A percentile compares a stretch with the other conserved stretches of the same genome.
These are phyloP conservation scores for Ceratothoa steindachneri DNA, from an alignment of 2,888 invertebrate species.

Conservation along the genomic window DNA sequence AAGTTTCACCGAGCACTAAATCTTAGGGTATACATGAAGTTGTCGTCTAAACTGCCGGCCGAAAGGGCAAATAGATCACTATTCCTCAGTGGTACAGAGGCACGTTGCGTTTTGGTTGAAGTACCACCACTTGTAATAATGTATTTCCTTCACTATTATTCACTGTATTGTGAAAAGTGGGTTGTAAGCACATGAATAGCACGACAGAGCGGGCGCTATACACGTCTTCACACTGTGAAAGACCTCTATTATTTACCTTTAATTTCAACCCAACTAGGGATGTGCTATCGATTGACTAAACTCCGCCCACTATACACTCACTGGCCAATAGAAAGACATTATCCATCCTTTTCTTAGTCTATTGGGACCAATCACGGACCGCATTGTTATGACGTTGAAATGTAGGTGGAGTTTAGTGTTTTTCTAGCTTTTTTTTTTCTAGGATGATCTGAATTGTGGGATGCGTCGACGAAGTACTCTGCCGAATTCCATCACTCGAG, in stretches of 20 bases:
- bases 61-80: no score
- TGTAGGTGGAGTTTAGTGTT: conserved; percentile 30
- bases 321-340: conserved; percentile 31
- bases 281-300: conserved; percentile 46
- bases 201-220: conserved; percentile 46
- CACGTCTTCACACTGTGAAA: conserved; percentile 48
- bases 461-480: conserved; percentile 25
- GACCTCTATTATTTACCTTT: conserved; percentile 48
- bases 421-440: conserved; percentile 19
- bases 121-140: conserved; percentile 27
- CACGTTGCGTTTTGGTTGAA: not conserved
- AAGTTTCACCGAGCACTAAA: no score
- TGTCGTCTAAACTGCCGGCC: no score
- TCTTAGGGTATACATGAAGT: no score
- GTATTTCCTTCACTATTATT: conserved; percentile 40
- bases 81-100: not conserved
- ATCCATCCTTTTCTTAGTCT: conserved; percentile 17
- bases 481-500: conserved; percentile 20
- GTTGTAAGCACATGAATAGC: conserved; percentile 43
- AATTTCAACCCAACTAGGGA: conserved; percentile 46
- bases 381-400: conserved; percentile 29
- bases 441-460: conserved; percentile 20
- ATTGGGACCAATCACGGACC: conserved; percentile 21
- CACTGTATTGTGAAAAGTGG: conserved; percentile 40
- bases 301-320: conserved; percentile 28